A percentile compares a stretch with the other conserved stretches of the same genome.
Evolutionary conservation across 2,888 invertebrate species (phyloP).

Genomic region (Drosophila lacicola): DNA sequence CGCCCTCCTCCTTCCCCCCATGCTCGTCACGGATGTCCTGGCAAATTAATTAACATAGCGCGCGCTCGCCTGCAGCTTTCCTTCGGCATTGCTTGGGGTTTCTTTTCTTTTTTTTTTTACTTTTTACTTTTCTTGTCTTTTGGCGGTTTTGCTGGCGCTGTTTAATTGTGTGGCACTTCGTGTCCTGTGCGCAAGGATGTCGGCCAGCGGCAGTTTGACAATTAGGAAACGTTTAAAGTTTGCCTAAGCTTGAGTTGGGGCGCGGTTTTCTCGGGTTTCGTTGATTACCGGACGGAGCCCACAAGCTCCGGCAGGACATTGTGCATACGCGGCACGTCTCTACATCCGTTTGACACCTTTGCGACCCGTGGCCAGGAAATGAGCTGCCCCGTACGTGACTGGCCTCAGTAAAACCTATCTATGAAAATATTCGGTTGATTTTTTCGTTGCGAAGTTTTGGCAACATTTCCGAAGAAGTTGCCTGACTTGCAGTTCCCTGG

Average conservation of each 20-base stretch:
- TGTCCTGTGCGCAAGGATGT: slow-evolving; percentile 14
- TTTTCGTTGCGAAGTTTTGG: slow-evolving; percentile 38
- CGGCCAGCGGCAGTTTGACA: slow-evolving; percentile 72
- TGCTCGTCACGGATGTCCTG: slow-evolving; percentile 71
- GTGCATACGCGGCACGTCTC: slow-evolving; percentile 75
- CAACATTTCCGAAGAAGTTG: slow-evolving; percentile 35
- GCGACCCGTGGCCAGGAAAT: slow-evolving; percentile 75
- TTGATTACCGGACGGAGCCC: slow-evolving; percentile 38
- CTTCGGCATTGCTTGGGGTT: slow-evolving; percentile 12
- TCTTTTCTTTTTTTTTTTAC: slow-evolving; percentile 19
- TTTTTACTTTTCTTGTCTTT: slow-evolving; percentile 59
- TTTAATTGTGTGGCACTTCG: slow-evolving; percentile 67
- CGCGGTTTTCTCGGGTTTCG: slow-evolving; percentile 47
- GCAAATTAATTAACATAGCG: slow-evolving; percentile 82
- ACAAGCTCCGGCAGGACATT: slow-evolving; percentile 54
- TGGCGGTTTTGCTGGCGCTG: slow-evolving; percentile 46
- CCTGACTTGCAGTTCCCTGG: background rate
- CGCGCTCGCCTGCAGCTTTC: slow-evolving; percentile 54
- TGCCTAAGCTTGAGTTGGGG: slow-evolving; percentile 33
- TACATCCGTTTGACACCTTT: slow-evolving; percentile 81
- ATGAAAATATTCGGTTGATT: slow-evolving; percentile 45
- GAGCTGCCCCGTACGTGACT: slow-evolving; percentile 80
- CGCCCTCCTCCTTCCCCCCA: slow-evolving; percentile 1
- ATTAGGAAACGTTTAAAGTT: slow-evolving; percentile 82
- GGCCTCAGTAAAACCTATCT: slow-evolving; percentile 47